Conservation (phyloP, 2,113 vertebrate genomes). For the Turdus rufiventris region DNA sequence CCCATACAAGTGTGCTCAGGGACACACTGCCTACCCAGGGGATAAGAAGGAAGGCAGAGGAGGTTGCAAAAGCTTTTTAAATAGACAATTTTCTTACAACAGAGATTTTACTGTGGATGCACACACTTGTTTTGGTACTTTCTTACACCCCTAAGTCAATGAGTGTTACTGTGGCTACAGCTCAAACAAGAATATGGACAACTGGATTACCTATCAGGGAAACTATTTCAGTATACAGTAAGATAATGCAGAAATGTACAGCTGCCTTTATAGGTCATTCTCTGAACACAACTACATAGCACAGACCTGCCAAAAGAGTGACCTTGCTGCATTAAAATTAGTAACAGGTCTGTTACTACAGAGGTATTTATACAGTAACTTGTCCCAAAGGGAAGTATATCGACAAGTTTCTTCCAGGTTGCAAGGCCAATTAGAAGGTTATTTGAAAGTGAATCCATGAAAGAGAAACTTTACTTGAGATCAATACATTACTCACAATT, state of each 20-base stretch:
- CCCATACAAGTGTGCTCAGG: too few species aligned
- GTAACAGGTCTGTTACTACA: background rate
- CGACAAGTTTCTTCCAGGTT: background rate
- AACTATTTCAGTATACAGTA: background rate
- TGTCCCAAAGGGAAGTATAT: background rate
- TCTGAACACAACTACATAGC: background rate
- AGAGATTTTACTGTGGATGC: background rate
- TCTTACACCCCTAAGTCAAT: background rate
- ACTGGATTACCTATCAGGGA: background rate
- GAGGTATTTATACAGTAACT: background rate
- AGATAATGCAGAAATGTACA: background rate
- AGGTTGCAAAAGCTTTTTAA: background rate
- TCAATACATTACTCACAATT: background rate
- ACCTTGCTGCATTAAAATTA: background rate
- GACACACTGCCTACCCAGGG: background rate
- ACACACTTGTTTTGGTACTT: background rate
- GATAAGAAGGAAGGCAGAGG: background rate
- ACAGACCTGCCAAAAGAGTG: background rate
- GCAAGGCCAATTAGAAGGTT: background rate
- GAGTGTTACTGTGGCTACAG: background rate
- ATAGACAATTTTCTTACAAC: background rate
- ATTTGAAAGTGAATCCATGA: background rate
- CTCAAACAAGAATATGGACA: background rate
- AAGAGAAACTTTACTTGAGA: background rate
- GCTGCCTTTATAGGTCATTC: background rate